These are phyloP conservation scores for Oscheius sp. DNA, from an alignment of 2,888 invertebrate species.

Conservation along the genomic window DNA sequence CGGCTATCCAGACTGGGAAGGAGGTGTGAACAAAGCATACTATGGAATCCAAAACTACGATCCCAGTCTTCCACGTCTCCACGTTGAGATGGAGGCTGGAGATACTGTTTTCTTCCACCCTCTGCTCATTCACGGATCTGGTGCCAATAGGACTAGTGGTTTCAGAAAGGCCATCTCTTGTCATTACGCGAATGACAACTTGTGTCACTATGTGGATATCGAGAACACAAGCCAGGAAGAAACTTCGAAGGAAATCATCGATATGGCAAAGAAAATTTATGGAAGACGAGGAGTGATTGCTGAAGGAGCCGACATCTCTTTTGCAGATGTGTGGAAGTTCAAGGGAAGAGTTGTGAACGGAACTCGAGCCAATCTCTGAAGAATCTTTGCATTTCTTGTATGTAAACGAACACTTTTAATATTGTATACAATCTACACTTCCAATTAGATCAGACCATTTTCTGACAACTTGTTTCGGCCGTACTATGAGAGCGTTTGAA, in stretches of 20 bases:
- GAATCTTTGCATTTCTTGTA: too few species aligned
- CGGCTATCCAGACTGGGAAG: constrained; percentile 81
- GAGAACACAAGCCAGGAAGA: constrained; percentile 80
- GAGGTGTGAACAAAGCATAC: constrained; percentile 81
- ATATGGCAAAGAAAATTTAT: constrained; percentile 57
- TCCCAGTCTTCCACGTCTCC: constrained; percentile 75
- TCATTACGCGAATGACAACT: constrained; percentile 82
- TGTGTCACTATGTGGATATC: constrained; percentile 80
- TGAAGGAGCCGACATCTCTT: constrained; percentile 40
- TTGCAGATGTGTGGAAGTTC: constrained; percentile 59
- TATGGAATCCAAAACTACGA: constrained; percentile 80
- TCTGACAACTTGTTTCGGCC: too few species aligned
- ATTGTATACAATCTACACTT: too few species aligned
- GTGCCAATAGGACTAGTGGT: constrained; percentile 82
- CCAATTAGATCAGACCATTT: too few species aligned
- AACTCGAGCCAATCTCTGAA: constrained; percentile 53
- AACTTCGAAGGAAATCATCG: constrained; percentile 58
- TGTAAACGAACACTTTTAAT: too few species aligned
- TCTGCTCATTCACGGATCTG: constrained; percentile 86
- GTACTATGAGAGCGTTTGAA: too few species aligned
- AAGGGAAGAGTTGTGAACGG: constrained; percentile 59
- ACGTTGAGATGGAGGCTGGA: constrained; percentile 85
- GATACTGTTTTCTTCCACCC: constrained; percentile 90
- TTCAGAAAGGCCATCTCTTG: constrained; percentile 85
- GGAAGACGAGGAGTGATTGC: constrained; percentile 44